Evolutionary conservation across 2,888 invertebrate species (phyloP), one percentile per base, ranked within the genome.

Genomic region (Drosophila emarginata): DNA sequence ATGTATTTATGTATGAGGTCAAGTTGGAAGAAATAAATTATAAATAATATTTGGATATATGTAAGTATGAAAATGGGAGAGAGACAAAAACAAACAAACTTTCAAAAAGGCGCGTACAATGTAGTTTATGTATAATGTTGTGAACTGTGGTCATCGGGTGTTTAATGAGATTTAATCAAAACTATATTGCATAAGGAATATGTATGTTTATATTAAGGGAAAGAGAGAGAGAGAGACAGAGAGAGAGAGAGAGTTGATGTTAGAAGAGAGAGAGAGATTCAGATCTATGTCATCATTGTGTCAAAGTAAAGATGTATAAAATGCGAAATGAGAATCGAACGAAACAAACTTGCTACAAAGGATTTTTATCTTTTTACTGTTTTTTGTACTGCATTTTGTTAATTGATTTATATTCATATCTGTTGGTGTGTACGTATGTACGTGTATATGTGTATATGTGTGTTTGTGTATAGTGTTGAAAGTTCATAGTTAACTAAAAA

Each of bases 61-160:
- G 23, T 64, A 36, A 50, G 28, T 67, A 51, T 64, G 54, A 32
- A 26, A 15, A 23, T 4, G 53, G 12, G 15, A 28, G n/a, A 26
- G 61, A 70, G 45, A 78, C 67, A 73, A 76, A 65, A 72, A 56
- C n/a, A 72, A 72, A 73, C 39, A 61, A 72, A 73, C 58, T 67
- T 72, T 72, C 40, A 61, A 67, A 72, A 64, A 80, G 78, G 78
- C 81, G 74, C 72, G 11, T 21, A 73, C 76, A 79, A 87, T 82
- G 82, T 79, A 70, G 69, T 37, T 60, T 64, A 64, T 67, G 61
- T 82, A 65, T 66, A 68, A 72, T 80, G 78, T 68, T 59, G 61
- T 73, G 63, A 36, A 60, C 36, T 68, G 68, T 67, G 72, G 52
- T 1, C 26, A 52, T 63, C 32, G 39, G 32, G 74, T 73, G 72